Conservation (phyloP, 2,888 invertebrate genomes). For the Dicranocentrus wangi region DNA sequence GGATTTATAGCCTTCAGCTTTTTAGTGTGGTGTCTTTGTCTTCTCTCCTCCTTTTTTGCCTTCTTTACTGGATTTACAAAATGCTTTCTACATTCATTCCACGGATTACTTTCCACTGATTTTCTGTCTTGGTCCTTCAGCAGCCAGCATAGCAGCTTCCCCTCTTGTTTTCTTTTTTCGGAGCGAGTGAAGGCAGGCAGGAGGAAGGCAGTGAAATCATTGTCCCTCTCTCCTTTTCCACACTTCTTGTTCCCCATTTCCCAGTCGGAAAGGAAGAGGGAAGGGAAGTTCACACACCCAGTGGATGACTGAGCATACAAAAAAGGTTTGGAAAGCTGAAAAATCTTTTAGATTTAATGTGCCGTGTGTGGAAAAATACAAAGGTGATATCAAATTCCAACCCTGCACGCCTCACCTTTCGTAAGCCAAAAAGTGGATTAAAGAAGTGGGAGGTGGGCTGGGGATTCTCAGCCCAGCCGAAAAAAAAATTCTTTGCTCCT, state of each 20-base stretch:
- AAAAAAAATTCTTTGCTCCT: no score
- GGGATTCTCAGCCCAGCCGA: no score
- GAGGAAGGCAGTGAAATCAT: no score
- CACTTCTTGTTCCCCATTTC: slow-evolving; percentile 1
- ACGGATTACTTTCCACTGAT: slow-evolving; percentile 50
- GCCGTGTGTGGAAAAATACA: background rate
- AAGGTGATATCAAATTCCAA: slow-evolving; percentile 20
- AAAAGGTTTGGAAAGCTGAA: no score
- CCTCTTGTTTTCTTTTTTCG: no score
- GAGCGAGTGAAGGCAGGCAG: no score
- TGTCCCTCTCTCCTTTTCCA: slow-evolving; percentile 2
- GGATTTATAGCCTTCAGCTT: slow-evolving; percentile 58
- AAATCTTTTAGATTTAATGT: background rate
- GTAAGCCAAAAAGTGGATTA: no score
- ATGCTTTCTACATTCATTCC: slow-evolving; percentile 32
- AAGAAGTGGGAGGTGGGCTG: no score
- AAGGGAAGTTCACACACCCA: no score
- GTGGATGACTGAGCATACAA: no score
- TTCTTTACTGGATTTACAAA: slow-evolving; percentile 30
- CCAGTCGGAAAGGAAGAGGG: background rate
- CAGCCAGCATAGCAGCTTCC: slow-evolving; percentile 7
- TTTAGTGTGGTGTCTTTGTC: slow-evolving; percentile 13
- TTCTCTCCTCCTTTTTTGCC: background rate
- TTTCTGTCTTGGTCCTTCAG: slow-evolving; percentile 15
- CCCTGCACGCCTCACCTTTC: no score